A percentile compares a stretch with the other conserved stretches of the same genome.
These are phyloP conservation scores for Chouioia cunea DNA, from an alignment of 2,888 invertebrate genomes.

Conservation along the genomic window DNA sequence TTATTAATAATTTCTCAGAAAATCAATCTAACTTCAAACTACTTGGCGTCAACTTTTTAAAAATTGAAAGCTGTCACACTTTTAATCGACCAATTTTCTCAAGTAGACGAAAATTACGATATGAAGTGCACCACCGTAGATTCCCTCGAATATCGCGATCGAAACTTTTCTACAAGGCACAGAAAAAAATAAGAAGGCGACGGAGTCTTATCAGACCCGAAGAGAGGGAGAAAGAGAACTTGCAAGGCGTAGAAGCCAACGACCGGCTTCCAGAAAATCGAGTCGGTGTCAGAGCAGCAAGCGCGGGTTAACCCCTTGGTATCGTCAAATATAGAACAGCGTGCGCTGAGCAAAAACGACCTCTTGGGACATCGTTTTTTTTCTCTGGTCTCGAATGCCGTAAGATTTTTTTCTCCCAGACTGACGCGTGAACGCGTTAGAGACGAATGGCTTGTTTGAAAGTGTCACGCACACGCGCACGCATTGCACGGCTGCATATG, in stretches of 20 bases:
- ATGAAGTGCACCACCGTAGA: background rate
- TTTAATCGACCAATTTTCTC: background rate
- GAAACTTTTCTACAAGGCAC: constrained; percentile 13
- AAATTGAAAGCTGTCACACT: too few relatives aligned
- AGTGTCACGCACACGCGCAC: constrained; percentile 28
- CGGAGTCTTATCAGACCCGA: constrained; percentile 9
- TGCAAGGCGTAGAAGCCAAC: constrained; percentile 11
- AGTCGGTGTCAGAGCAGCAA: constrained; percentile 1
- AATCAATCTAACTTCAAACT: too few relatives aligned
- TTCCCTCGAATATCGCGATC: background rate
- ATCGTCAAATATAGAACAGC: constrained; percentile 46
- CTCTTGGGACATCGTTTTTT: background rate
- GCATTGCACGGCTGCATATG: background rate
- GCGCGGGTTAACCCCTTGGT: constrained; percentile 33
- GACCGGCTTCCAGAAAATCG: constrained; percentile 37
- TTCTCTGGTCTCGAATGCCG: constrained; percentile 34
- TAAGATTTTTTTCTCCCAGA: constrained; percentile 29
- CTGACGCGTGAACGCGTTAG: constrained; percentile 19
- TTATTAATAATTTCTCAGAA: too few relatives aligned
- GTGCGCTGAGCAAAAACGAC: constrained; percentile 14
- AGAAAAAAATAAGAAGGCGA: constrained; percentile 6
- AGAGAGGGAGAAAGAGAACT: constrained; percentile 6
- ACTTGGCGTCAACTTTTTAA: too few relatives aligned
- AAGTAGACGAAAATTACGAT: background rate
- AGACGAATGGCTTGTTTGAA: constrained; percentile 44